A percentile compares a stretch with the other conserved stretches of the same genome.
Conservation (phyloP, 2,888 invertebrate genomes). For the Lymantria monacha region DNA sequence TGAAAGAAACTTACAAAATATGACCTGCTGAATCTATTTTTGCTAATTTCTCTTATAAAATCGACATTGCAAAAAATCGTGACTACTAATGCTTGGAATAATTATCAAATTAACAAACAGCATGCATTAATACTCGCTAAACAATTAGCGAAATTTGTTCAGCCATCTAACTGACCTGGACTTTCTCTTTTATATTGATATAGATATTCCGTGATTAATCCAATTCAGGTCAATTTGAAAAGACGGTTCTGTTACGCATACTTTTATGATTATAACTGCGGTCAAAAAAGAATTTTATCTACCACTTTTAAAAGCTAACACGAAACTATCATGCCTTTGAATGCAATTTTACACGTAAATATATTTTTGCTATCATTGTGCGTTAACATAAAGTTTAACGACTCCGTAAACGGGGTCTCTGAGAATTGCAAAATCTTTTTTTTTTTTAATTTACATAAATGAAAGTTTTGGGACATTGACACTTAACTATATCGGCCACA, state of each 20-base stretch:
- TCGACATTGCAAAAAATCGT: neutral
- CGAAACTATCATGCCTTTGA: neutral
- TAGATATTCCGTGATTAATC: conserved; percentile 17
- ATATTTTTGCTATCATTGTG: neutral
- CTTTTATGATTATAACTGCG: conserved; percentile 14
- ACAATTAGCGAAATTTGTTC: conserved; percentile 10
- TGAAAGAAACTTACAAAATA: no score
- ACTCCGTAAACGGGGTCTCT: no score
- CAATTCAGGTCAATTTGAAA: conserved; percentile 19
- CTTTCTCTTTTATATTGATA: conserved; percentile 20
- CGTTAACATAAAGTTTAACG: neutral
- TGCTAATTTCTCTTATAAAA: no score
- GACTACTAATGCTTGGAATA: conserved; percentile 1
- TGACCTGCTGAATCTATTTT: no score
- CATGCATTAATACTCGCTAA: neutral
- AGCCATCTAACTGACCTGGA: conserved; percentile 2
- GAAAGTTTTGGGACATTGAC: no score
- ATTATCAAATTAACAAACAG: neutral
- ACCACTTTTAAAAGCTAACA: conserved; percentile 2
- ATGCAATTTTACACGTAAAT: neutral
- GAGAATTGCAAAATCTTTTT: no score
- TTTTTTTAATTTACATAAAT: no score
- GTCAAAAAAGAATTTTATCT: conserved; percentile 10
- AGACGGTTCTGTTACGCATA: conserved; percentile 10
- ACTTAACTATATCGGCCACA: no score